phyloP scores from a whole-genome alignment of 2,797 vertebrate species.

The Decapterus maruadsi region DNA sequence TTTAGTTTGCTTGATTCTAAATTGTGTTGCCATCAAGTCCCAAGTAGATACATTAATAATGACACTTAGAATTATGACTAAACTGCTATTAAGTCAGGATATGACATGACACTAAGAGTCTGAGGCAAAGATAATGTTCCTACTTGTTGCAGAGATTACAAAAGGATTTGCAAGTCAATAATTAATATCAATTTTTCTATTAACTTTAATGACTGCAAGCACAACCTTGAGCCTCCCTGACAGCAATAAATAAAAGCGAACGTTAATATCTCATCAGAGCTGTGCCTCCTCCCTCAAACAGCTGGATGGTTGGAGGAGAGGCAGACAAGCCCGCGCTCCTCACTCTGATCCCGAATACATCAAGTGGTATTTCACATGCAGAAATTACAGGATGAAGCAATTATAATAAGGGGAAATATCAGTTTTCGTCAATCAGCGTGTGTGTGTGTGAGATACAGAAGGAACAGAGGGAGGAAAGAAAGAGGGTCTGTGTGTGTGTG shows the following conservation, averaged over 20 bases:
- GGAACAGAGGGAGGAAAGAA: slow-evolving; percentile 16
- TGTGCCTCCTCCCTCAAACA: slow-evolving; percentile 8
- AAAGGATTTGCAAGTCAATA: neutral
- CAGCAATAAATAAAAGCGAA: neutral
- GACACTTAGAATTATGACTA: neutral
- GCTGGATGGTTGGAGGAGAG: slow-evolving; percentile 25
- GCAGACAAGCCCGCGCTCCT: neutral
- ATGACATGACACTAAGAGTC: neutral
- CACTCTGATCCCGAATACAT: slow-evolving; percentile 26
- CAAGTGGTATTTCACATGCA: slow-evolving; percentile 33
- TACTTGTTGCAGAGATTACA: neutral
- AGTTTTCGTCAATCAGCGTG: slow-evolving; percentile 2
- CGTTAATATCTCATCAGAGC: slow-evolving; percentile 6
- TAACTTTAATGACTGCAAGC: neutral
- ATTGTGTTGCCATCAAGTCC: neutral
- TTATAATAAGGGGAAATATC: neutral
- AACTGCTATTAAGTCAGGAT: neutral
- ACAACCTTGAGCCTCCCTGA: neutral
- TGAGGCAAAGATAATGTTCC: neutral
- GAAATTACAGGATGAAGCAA: slow-evolving; percentile 16
- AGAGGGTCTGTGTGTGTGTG: neutral
- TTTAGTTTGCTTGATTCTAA: neutral
- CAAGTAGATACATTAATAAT: neutral
- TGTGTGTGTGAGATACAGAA: slow-evolving; percentile 8
- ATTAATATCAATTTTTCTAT: slow-evolving; percentile 15